Evolutionary conservation across 2,113 vertebrate species (phyloP), one percentile per base, ranked within the genome.

Genomic region (Tyto alba): DNA sequence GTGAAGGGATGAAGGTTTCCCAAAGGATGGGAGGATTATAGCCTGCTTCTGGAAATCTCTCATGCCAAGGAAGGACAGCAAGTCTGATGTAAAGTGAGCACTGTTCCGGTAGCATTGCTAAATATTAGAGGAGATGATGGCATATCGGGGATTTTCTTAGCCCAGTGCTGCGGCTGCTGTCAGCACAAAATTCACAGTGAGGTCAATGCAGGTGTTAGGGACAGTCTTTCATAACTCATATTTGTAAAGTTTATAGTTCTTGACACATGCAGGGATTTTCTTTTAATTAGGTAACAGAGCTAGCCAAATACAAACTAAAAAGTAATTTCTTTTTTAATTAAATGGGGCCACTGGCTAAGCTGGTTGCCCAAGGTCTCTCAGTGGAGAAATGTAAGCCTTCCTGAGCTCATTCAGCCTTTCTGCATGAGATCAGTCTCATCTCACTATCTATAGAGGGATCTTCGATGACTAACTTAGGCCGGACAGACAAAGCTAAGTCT

Each of bases 391-490:
- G 1, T 27, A 69, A 57, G 25, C 38, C 9, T 30, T 48, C 73
- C 43, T 40, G 38, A 62, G 27, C 32, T 74, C 1, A 0, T 78
- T 82, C 47, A 72, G 41, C n/a, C 18, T 68, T 76, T 85, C 15
- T 29, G 43, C 26, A 9, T 50, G 63, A 72, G n/a, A 5, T 16
- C 8, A 69, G 14, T 38, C 29, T 85, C 11, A 7, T 82, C 82
- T 83, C 27, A 30, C 11, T 19, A 50, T 32, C 15, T 85, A 3
- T 1, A 76, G 48, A 36, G 40, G 23, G 11, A 86, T 32, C 20
- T 43, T 55, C 0, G 0, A 4, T 60, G 18, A 48, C 17, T 62
- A 16, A 34, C 17, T 80, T 32, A 5, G 29, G 18, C 22, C 59
- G 38, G 20, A 59, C 26, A 41, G 32, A 32, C 34, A 80, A 66